phyloP scores from a whole-genome alignment of 2,113 vertebrate genomes.

The Zapus hudsonius region DNA sequence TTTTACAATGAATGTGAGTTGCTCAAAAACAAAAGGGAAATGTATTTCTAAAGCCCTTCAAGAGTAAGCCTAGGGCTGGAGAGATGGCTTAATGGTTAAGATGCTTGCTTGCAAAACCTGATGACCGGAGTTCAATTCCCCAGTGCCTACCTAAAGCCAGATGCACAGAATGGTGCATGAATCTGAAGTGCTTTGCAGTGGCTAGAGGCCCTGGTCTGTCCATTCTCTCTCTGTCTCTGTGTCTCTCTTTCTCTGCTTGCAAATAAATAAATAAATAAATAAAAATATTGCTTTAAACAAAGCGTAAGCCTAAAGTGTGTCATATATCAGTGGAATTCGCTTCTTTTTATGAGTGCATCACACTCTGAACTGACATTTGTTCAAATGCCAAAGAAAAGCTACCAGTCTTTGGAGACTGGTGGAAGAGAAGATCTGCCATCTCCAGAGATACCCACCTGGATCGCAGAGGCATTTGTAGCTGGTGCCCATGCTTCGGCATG shows the following conservation, averaged over 20 bases:
- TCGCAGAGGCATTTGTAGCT: conserved; percentile 98
- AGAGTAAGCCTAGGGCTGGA: not conserved
- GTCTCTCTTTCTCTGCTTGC: no score
- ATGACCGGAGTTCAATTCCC: no score
- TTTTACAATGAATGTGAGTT: not conserved
- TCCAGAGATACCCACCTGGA: conserved; percentile 88
- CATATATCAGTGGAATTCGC: not conserved
- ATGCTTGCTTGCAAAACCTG: no score
- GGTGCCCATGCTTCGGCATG: conserved; percentile 95
- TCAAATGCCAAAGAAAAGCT: not conserved
- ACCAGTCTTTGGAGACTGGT: accelerated
- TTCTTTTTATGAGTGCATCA: not conserved
- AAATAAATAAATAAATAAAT: no score
- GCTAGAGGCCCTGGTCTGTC: no score
- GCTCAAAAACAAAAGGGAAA: not conserved
- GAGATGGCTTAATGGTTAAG: no score
- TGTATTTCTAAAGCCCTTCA: not conserved
- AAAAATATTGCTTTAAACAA: no score
- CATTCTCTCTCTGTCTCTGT: no score
- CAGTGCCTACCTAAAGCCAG: no score
- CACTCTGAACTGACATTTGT: not conserved
- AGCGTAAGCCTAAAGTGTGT: no score
- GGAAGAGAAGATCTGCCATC: not conserved
- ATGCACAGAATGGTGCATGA: no score
- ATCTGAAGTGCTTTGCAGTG: no score